These are phyloP conservation scores for Pterobdella sp. DNA, from an alignment of 2,888 invertebrate species.

Conservation along the genomic window DNA sequence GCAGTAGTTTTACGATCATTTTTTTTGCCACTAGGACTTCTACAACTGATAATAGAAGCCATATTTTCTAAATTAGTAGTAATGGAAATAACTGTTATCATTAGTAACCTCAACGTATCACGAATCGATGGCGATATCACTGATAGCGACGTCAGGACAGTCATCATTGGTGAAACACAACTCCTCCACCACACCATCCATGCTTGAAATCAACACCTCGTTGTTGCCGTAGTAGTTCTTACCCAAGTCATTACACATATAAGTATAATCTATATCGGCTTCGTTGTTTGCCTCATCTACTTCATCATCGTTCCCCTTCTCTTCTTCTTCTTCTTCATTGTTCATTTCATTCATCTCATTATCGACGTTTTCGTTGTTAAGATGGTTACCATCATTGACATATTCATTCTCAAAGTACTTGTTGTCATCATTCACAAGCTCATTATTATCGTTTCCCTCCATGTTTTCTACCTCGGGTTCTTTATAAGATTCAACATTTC, in stretches of 20 bases:
- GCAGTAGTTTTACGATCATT: no score
- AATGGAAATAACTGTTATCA: no score
- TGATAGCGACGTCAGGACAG: neutral
- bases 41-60: no score
- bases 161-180: constrained; percentile 6
- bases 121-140: no score
- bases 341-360: neutral
- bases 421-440: neutral
- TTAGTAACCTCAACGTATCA: no score
- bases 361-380: neutral
- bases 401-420: neutral
- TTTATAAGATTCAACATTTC: neutral
- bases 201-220: neutral
- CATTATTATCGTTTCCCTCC: neutral
- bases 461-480: neutral
- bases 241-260: neutral
- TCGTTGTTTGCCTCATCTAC: neutral
- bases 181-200: constrained; percentile 13
- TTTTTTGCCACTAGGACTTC: no score
- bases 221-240: constrained; percentile 2
- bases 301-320: neutral
- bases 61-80: no score
- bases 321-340: constrained; percentile 3
- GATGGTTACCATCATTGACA: neutral
- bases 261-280: neutral